Conservation (phyloP, 2,888 invertebrate genomes). For the Danaus chrysippus region DNA sequence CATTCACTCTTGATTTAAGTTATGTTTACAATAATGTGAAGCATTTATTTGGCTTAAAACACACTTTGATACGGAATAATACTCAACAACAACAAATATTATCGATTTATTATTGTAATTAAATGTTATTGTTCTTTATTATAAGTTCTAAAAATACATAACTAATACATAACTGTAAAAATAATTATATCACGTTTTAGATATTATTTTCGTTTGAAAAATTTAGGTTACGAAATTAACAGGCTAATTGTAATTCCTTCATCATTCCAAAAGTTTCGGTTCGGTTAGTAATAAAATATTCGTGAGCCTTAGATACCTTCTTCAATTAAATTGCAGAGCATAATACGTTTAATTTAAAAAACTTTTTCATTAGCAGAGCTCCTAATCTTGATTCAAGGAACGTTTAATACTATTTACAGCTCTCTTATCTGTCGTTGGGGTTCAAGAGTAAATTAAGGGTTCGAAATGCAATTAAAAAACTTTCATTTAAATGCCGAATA, state of each 20-base stretch:
- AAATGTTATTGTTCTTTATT: too few species aligned
- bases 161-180: not conserved
- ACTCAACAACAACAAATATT: too few species aligned
- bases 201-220: not conserved
- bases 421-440: constrained; percentile 21
- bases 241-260: not conserved
- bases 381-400: constrained; percentile 29
- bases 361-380: constrained; percentile 28
- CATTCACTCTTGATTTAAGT: too few species aligned
- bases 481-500: not conserved
- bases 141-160: too few species aligned
- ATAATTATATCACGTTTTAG: not conserved
- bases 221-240: not conserved
- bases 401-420: constrained; percentile 31
- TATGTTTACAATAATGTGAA: too few species aligned
- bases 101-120: too few species aligned
- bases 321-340: constrained; percentile 21
- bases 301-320: constrained; percentile 11
- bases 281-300: constrained; percentile 7
- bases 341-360: constrained; percentile 22
- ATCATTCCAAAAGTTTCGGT: constrained; percentile 1
- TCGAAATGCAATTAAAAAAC: not conserved
- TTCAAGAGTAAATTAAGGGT: constrained; percentile 16
- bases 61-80: too few species aligned
- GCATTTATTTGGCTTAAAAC: too few species aligned